Percentiles rank a stretch among this genome's conserved stretches.
Evolutionary conservation across 2,797 vertebrate genomes (phyloP).

Genomic region (Muraenolepis orangiensis): DNA sequence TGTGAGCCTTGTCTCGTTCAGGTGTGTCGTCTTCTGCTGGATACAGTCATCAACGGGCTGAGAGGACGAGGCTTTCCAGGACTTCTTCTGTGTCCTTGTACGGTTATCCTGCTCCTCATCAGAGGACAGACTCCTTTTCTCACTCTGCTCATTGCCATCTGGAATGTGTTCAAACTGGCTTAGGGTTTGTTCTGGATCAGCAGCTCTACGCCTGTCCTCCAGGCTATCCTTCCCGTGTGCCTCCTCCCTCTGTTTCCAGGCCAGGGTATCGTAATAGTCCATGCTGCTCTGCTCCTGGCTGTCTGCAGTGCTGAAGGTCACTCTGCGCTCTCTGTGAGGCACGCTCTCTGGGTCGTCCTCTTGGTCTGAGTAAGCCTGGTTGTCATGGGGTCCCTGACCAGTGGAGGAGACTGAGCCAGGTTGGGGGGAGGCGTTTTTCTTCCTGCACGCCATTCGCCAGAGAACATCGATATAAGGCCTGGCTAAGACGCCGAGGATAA

Average conservation of each 20-base stretch:
- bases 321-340: conserved; percentile 62
- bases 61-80: conserved; percentile 16
- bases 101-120: conserved; percentile 31
- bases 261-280: conserved; percentile 64
- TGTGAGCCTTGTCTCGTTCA: conserved; percentile 14
- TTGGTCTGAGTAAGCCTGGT: conserved; percentile 71
- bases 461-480: conserved; percentile 78
- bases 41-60: conserved; percentile 28
- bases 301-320: conserved; percentile 60
- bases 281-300: conserved; percentile 30
- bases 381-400: conserved; percentile 64
- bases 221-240: conserved; percentile 7
- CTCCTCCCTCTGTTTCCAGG: conserved; percentile 3
- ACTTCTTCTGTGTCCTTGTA: conserved; percentile 6
- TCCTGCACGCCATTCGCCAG: conserved; percentile 57
- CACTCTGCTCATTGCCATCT: conserved; percentile 37
- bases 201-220: conserved; percentile 31
- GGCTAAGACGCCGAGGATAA: conserved; percentile 80
- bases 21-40: conserved; percentile 54
- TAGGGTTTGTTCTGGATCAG: conserved; percentile 18
- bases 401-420: conserved; percentile 25
- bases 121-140: conserved; percentile 47
- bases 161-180: conserved; percentile 60
- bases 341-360: conserved; percentile 34
- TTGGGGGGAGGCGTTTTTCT: conserved; percentile 36